A percentile compares a stretch with the other conserved stretches of the same genome.
Evolutionary conservation across 2,888 invertebrate genomes (phyloP).

Genomic region (Griposia aprilina): DNA sequence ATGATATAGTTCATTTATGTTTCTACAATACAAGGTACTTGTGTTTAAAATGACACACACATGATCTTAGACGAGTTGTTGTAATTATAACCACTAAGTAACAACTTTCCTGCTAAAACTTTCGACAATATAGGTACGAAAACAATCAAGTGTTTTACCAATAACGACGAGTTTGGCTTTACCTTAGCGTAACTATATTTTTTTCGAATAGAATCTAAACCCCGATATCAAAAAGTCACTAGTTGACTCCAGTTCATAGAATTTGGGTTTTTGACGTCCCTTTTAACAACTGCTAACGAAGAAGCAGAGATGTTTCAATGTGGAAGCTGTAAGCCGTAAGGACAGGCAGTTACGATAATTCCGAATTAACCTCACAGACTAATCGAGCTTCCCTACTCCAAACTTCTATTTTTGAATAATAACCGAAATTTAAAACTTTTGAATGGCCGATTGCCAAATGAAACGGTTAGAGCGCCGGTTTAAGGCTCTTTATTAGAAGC

Average conservation of each 20-base stretch:
- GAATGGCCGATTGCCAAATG: slow-evolving; percentile 34
- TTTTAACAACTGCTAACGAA: not conserved
- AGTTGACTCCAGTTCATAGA: not conserved
- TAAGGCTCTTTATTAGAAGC: slow-evolving; percentile 28
- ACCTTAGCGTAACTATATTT: not conserved
- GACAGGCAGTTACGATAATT: not conserved
- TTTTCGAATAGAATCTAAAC: not conserved
- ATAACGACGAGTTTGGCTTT: not conserved
- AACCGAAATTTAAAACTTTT: slow-evolving; percentile 30
- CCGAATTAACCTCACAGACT: slow-evolving; percentile 18
- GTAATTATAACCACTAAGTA: not conserved
- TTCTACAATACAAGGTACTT: not conserved
- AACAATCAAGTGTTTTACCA: not conserved
- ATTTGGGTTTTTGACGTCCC: not conserved
- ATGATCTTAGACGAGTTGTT: not conserved
- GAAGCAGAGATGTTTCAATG: not conserved
- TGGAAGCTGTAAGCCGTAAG: not conserved
- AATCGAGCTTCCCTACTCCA: not conserved
- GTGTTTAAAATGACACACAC: not conserved
- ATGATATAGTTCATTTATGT: not conserved
- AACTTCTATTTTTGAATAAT: slow-evolving; percentile 35
- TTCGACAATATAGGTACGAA: not conserved
- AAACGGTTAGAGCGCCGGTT: not conserved
- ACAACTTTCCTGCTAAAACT: not conserved
- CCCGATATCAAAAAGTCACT: not conserved